Evolutionary conservation across 37 sponge, comb jelly and placozoan species (phyloP).

Genomic region (Beroe ovata): DNA sequence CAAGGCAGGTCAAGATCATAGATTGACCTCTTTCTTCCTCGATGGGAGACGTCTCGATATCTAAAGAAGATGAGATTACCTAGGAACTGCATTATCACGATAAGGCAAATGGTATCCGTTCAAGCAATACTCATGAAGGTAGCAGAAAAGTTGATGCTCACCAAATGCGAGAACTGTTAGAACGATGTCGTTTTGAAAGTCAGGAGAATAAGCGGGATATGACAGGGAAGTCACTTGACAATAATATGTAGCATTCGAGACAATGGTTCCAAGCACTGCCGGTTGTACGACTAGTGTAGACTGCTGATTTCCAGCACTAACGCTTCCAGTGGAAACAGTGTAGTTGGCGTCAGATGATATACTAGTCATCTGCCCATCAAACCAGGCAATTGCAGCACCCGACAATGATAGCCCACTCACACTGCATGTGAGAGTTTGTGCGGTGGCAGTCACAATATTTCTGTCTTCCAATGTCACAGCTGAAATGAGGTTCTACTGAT

Average conservation of each 20-base stretch:
- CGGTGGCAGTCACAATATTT: not conserved
- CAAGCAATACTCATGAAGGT: too few relatives aligned
- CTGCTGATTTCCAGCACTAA: not conserved
- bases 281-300: not conserved
- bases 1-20: not conserved
- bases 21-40: not conserved
- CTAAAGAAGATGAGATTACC: not conserved
- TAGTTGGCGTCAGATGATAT: not conserved
- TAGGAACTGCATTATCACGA: too few relatives aligned
- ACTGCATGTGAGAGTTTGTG: not conserved
- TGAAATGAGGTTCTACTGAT: conserved; percentile 17
- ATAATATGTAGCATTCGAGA: not conserved
- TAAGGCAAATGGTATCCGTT: too few relatives aligned
- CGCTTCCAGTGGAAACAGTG: not conserved
- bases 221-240: not conserved
- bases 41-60: not conserved
- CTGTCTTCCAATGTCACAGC: not conserved
- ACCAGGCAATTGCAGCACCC: not conserved
- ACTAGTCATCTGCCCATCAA: not conserved
- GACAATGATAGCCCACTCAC: not conserved
- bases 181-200: not conserved
- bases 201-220: not conserved
- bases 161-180: not conserved
- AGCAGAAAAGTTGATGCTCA: too few relatives aligned
- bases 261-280: not conserved